Conservation (phyloP, 1,140 invertebrate genomes). For the Penaeus indicus region DNA sequence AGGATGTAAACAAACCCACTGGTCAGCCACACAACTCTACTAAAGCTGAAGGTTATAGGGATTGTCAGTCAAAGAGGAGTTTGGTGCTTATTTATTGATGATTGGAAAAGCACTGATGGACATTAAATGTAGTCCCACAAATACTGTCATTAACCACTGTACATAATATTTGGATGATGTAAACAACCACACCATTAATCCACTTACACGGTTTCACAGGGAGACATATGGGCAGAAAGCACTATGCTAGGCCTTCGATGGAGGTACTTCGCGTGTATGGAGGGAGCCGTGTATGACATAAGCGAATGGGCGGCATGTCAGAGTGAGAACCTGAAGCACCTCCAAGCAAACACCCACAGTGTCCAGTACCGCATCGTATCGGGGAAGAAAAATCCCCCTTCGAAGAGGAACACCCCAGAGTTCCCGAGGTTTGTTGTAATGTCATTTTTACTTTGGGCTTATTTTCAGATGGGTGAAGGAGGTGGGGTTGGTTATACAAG, state of each 20-base stretch:
- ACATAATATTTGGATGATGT: too few relatives aligned
- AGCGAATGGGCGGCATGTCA: constrained; percentile 96
- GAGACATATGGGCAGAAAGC: constrained; percentile 96
- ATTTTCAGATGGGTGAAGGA: constrained; percentile 67
- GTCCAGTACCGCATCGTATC: constrained; percentile 93
- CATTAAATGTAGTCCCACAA: too few relatives aligned
- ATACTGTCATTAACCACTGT: too few relatives aligned
- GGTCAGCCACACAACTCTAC: too few relatives aligned
- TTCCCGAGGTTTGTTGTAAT: constrained; percentile 53
- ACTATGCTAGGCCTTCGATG: constrained; percentile 87
- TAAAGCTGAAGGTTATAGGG: too few relatives aligned
- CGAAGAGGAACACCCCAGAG: constrained; percentile 51
- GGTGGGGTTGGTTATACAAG: constrained; percentile 66
- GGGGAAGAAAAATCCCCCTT: constrained; percentile 71
- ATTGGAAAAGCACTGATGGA: too few relatives aligned
- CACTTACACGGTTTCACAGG: constrained; percentile 74
- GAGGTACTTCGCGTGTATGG: constrained; percentile 97
- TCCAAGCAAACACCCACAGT: constrained; percentile 85
- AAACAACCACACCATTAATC: too few relatives aligned
- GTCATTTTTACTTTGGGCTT: background rate
- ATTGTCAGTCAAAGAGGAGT: too few relatives aligned
- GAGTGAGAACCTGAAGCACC: constrained; percentile 71
- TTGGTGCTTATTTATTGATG: too few relatives aligned
- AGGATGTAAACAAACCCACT: too few relatives aligned
- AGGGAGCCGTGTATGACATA: constrained; percentile 92